A percentile compares a stretch with the other conserved stretches of the same genome.
Evolutionary conservation across 2,113 vertebrate species (phyloP).

Genomic region (Campylorhamphus procurvoides): DNA sequence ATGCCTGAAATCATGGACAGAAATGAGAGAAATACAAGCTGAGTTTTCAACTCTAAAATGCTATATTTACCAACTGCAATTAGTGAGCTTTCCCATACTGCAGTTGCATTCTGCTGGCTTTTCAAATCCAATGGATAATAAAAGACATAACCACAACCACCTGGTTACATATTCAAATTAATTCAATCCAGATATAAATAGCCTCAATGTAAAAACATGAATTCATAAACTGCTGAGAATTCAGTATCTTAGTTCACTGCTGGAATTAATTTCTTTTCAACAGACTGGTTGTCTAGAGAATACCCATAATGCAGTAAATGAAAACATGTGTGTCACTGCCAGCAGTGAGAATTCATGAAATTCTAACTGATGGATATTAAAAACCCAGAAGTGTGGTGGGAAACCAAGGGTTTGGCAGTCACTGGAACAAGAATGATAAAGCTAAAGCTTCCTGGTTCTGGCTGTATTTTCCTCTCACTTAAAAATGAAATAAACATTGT

Average conservation of each 20-base stretch:
- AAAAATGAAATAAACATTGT: not conserved
- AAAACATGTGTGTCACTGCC: constrained; percentile 55
- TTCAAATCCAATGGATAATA: constrained; percentile 21
- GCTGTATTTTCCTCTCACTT: not conserved
- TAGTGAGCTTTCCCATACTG: constrained; percentile 31
- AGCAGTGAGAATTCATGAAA: constrained; percentile 34
- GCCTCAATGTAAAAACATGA: constrained; percentile 61
- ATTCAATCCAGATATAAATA: constrained; percentile 67
- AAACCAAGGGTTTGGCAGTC: constrained; percentile 16
- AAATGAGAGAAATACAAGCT: not conserved
- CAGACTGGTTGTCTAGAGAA: constrained; percentile 72
- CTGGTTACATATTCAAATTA: constrained; percentile 63
- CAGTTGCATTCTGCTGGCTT: constrained; percentile 40
- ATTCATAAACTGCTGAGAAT: constrained; percentile 73
- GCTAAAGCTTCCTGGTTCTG: constrained; percentile 6
- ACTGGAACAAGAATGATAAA: not conserved
- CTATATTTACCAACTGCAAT: constrained; percentile 18
- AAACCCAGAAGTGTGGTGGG: not conserved
- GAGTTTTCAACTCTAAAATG: not conserved
- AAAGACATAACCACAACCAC: constrained; percentile 50
- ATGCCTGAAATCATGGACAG: not conserved
- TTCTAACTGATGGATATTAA: constrained; percentile 8
- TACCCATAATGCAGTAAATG: constrained; percentile 67
- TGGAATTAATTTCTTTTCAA: constrained; percentile 77
- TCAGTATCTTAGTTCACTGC: constrained; percentile 66